These are phyloP conservation scores for Catocala sponsa DNA, from an alignment of 2,888 invertebrate genomes.

Conservation along the genomic window DNA sequence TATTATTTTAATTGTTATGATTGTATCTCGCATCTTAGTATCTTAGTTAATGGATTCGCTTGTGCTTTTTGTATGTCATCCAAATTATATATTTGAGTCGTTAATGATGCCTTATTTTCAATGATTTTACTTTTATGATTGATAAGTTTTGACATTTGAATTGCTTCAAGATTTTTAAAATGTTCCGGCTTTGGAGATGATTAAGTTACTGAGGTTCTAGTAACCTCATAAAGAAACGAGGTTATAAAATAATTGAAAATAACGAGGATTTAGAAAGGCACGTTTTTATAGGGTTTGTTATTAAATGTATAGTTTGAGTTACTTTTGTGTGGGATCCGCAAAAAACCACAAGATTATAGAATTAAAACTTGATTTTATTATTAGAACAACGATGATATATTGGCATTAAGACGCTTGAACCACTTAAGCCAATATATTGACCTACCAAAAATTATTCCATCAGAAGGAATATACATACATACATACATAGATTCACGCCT, in stretches of 20 bases:
- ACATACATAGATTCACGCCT: too few species aligned
- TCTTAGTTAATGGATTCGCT: background rate
- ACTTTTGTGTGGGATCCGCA: too few species aligned
- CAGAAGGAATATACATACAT: too few species aligned
- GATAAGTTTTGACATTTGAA: slow-evolving; percentile 2
- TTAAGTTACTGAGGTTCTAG: slow-evolving; percentile 5
- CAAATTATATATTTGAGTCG: background rate
- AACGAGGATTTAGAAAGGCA: slow-evolving; percentile 10
- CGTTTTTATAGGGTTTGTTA: background rate
- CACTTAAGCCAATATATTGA: too few species aligned
- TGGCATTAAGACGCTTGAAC: too few species aligned
- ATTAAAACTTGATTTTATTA: too few species aligned
- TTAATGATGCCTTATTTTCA: background rate
- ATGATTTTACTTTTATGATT: slow-evolving; percentile 2
- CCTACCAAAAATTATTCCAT: too few species aligned
- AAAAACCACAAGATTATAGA: too few species aligned
- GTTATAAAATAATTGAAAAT: background rate
- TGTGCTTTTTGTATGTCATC: background rate
- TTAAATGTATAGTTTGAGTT: background rate
- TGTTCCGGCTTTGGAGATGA: slow-evolving; percentile 1
- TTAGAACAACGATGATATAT: too few species aligned
- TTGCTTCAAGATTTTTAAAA: background rate
- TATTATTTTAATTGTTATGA: slow-evolving; percentile 1
- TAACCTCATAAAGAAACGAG: slow-evolving; percentile 2
- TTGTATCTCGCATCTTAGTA: background rate